Evolutionary conservation across 1,140 invertebrate species (phyloP).

Genomic region (Eurosta solidaginis): DNA sequence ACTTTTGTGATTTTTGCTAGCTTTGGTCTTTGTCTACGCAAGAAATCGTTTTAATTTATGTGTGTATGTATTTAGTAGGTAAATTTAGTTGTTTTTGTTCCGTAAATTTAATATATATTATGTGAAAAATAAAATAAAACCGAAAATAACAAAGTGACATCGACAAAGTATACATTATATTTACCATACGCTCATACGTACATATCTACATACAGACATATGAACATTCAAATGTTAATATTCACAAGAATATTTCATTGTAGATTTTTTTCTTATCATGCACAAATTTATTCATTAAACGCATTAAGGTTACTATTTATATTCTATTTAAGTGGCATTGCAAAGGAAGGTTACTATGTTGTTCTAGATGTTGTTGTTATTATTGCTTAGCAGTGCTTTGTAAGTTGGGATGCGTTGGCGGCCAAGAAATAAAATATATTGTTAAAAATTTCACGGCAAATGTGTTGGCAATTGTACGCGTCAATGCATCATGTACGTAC

Average conservation of each 20-base stretch:
- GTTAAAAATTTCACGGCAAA: constrained; percentile 17
- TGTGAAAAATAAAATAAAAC: constrained; percentile 29
- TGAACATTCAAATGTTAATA: neutral
- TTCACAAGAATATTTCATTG: constrained; percentile 6
- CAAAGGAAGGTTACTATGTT: neutral
- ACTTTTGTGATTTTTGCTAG: constrained; percentile 16
- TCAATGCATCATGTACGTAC: too few relatives aligned
- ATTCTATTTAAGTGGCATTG: constrained; percentile 16
- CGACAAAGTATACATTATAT: constrained; percentile 7
- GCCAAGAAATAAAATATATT: constrained; percentile 19
- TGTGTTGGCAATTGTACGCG: neutral
- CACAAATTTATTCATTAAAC: neutral
- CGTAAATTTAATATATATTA: constrained; percentile 2
- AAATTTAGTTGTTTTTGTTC: neutral
- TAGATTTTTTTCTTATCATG: neutral
- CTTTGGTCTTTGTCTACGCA: neutral
- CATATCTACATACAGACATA: neutral
- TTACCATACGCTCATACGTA: neutral
- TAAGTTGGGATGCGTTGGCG: neutral
- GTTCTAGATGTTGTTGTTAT: neutral
- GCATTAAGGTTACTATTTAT: constrained; percentile 28
- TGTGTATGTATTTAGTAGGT: too few relatives aligned
- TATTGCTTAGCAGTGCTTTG: neutral
- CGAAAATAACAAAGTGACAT: constrained; percentile 18
- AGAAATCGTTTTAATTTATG: neutral